Base-by-base conservation (phyloP, 23 tunicate genomes). In the Trididemnum miniatum region DNA sequence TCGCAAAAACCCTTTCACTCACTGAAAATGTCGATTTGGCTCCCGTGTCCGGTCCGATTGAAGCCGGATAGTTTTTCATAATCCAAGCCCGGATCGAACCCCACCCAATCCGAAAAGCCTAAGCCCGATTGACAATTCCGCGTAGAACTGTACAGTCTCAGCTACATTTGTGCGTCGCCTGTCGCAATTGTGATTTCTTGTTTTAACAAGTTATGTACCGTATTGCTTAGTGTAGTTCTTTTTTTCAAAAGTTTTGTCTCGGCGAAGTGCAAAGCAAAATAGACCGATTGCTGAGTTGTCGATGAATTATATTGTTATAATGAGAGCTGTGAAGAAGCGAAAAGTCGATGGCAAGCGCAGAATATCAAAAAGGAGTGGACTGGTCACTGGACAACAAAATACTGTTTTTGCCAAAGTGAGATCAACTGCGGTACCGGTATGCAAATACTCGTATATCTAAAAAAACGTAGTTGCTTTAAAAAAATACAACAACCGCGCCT, bases 311-410 rank as follows among this genome's bases (percentile, higher is more conserved):
- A 44, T 44, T 44, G 54, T 15, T 44, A 9, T 7, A 44, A 44
- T 44, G 54, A 44, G 54, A 44, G 54, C 54, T 7, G 54, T 69
- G 31, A 40, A 78, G 71, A 59, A 78, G 38, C 74, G 35, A 59
- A 78, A 78, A 78, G 26, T 78, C 40, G 71, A 78, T 31, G 25
- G 71, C 35, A 25, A 78, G 40, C 38, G 82, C 72, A 31, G 82
- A 54, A 35, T 44, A 15, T 78, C 25, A 57, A 78, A 34, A 78
- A 78, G 38, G 82, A 78, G 69, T 44, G 15, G 54, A n/a, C n/a
- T n/a, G n/a, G n/a, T n/a, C n/a, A n/a, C n/a, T 76, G 80, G 80
- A 78, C 82, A 30, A 33, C 38, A 5, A 79, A 79, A 79, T 59
- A 59, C 35, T 79, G 31, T 44, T 60, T 35, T 79, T 34, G 31